A percentile compares a stretch with the other conserved stretches of the same genome.
Conservation (phyloP, 2,797 vertebrate genomes). For the Peromyscus attwateri region DNA sequence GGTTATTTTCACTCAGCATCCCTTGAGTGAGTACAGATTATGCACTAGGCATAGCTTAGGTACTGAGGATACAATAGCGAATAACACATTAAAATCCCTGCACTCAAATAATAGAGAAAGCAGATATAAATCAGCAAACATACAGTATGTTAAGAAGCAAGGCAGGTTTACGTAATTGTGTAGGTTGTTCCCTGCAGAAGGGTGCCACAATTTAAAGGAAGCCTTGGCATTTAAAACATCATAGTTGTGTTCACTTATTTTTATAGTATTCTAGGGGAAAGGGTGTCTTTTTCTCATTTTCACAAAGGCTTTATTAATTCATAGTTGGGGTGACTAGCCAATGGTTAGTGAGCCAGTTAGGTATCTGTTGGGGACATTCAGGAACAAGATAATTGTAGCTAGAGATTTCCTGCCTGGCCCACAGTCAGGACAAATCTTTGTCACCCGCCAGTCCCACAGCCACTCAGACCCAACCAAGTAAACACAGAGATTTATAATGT, state of each 20-base stretch:
- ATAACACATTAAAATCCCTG: not conserved
- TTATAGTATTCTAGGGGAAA: not conserved
- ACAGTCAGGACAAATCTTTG: too few species aligned
- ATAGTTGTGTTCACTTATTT: not conserved
- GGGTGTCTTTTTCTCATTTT: not conserved
- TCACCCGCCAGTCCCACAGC: too few species aligned
- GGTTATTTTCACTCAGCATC: not conserved
- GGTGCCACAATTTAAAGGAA: not conserved
- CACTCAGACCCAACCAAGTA: too few species aligned
- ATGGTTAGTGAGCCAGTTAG: not conserved
- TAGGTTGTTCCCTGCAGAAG: not conserved
- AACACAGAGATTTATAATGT: too few species aligned
- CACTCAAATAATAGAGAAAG: not conserved
- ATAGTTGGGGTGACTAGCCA: not conserved
- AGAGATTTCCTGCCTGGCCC: too few species aligned
- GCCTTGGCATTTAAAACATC: not conserved
- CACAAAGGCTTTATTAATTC: not conserved
- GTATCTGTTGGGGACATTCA: not conserved
- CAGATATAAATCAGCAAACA: not conserved
- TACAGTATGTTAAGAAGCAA: not conserved
- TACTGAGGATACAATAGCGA: not conserved
- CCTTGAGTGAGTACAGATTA: not conserved
- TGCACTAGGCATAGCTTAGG: not conserved
- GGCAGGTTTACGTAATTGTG: not conserved
- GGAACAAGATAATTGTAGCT: not conserved